A percentile compares a stretch with the other conserved stretches of the same genome.
Conservation (phyloP, 2,113 vertebrate genomes). For the Fregetta grallaria region DNA sequence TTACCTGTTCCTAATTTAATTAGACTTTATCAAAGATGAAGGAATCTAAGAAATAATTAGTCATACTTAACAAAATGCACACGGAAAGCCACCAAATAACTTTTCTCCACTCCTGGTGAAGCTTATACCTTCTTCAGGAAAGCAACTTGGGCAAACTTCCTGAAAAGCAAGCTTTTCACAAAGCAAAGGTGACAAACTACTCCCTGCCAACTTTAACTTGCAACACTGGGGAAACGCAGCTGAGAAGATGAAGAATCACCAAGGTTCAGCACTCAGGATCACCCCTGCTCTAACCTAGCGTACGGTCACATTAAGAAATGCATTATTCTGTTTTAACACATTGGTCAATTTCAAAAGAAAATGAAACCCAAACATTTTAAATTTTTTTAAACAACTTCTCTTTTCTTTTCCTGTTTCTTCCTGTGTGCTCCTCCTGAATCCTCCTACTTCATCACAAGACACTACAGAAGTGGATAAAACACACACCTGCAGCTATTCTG, state of each 20-base stretch:
- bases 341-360: neutral
- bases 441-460: neutral
- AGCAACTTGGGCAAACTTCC: neutral
- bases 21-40: neutral
- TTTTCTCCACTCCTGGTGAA: neutral
- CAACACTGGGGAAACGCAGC: neutral
- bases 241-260: neutral
- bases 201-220: neutral
- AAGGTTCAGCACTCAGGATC: neutral
- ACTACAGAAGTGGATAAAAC: neutral
- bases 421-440: rapidly evolving
- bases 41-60: neutral
- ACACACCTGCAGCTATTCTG: neutral
- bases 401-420: neutral
- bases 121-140: neutral
- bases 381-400: neutral
- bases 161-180: neutral
- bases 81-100: neutral
- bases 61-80: neutral
- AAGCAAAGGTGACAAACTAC: neutral
- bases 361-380: neutral
- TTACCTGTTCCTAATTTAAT: neutral
- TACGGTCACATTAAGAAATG: neutral
- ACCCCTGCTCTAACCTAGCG: neutral
- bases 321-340: neutral